phyloP scores from a whole-genome alignment of 2,888 invertebrate species.

The Lysandra bellargus region DNA sequence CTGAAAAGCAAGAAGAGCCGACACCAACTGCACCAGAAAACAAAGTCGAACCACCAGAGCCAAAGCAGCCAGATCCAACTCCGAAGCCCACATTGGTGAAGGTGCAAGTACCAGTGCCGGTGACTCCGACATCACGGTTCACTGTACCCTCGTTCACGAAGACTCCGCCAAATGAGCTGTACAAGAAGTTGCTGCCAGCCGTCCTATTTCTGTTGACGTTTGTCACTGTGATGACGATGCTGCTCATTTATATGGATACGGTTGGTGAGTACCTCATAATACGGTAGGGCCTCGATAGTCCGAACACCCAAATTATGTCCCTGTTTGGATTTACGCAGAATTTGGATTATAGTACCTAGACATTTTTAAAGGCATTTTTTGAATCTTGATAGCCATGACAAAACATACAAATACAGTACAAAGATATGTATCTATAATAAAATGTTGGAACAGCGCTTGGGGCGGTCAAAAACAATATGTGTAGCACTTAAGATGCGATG shows the following conservation, averaged over 20 bases:
- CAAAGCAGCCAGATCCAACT: constrained; percentile 42
- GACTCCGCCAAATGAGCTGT: constrained; percentile 68
- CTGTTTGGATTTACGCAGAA: too few species aligned
- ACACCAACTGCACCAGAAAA: constrained; percentile 37
- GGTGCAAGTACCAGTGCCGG: constrained; percentile 38
- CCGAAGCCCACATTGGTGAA: constrained; percentile 45
- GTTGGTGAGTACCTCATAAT: constrained; percentile 79
- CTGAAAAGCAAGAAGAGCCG: constrained; percentile 47
- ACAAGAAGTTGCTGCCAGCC: constrained; percentile 82
- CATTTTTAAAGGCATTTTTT: too few species aligned
- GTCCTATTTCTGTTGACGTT: constrained; percentile 88
- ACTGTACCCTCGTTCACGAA: constrained; percentile 62
- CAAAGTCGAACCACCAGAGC: constrained; percentile 35
- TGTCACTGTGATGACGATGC: constrained; percentile 88
- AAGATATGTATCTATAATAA: too few species aligned
- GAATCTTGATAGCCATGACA: too few species aligned
- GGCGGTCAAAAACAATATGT: too few species aligned
- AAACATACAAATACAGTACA: too few species aligned
- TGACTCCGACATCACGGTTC: constrained; percentile 47
- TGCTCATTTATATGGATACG: constrained; percentile 90
- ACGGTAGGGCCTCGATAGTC: too few species aligned
- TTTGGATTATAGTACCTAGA: too few species aligned
- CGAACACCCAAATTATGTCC: too few species aligned
- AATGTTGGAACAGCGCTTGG: too few species aligned
- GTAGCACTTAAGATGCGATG: too few species aligned